A percentile compares a stretch with the other conserved stretches of the same genome.
Evolutionary conservation across 2,888 invertebrate genomes (phyloP).

Genomic region (Pediacus dermestoides): DNA sequence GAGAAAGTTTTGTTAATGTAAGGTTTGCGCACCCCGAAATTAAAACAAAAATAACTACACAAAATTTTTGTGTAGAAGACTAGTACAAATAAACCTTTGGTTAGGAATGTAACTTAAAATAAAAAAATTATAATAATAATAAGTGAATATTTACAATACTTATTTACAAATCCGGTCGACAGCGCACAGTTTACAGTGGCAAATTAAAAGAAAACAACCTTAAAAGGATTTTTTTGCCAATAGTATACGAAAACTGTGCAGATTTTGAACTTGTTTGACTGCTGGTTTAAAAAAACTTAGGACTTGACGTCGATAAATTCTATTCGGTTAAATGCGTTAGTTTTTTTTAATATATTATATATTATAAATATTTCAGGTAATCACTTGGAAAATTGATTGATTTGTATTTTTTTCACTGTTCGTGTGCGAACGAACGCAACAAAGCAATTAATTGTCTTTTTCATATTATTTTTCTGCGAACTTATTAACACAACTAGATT

Average conservation of each 20-base stretch:
- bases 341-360: no score
- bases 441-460: conserved; percentile 43
- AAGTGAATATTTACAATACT: no score
- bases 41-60: no score
- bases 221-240: no score
- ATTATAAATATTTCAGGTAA: conserved; percentile 42
- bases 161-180: no score
- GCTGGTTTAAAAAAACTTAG: conserved; percentile 47
- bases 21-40: no score
- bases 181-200: conserved; percentile 49
- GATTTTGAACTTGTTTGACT: conserved; percentile 51
- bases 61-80: conserved; percentile 36
- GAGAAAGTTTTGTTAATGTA: no score
- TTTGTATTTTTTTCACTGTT: conserved; percentile 33
- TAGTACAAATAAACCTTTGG: conserved; percentile 48
- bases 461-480: conserved; percentile 39
- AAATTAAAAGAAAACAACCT: conserved; percentile 35
- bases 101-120: conserved; percentile 34
- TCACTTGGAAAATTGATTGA: conserved; percentile 49
- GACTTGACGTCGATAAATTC: conserved; percentile 45
- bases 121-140: conserved; percentile 30
- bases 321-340: conserved; percentile 46
- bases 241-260: conserved; percentile 43
- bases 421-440: conserved; percentile 39
- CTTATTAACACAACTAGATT: conserved; percentile 44